A percentile compares a stretch with the other conserved stretches of the same genome.
Conservation (phyloP, 2,888 invertebrate genomes). For the Colletes collaris region DNA sequence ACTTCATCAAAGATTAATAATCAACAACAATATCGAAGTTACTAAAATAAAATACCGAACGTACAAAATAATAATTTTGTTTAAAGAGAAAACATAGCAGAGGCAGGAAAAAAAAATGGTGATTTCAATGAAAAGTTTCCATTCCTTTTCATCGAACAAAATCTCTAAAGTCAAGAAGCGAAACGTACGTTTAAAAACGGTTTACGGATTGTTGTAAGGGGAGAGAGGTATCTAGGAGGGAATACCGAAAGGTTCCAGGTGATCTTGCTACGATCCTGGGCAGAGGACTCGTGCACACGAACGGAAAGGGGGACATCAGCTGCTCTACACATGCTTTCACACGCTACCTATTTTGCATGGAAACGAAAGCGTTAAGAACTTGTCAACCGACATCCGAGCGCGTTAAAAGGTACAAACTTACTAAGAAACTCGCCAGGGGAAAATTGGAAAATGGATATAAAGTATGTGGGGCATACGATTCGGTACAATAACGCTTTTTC, state of each 20-base stretch:
- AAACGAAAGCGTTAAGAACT: slow-evolving; percentile 47
- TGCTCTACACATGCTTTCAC: slow-evolving; percentile 63
- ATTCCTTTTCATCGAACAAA: no score
- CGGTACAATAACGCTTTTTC: background rate
- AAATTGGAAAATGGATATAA: slow-evolving; percentile 1
- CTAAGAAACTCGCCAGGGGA: background rate
- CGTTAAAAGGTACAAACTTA: background rate
- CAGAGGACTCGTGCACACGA: slow-evolving; percentile 29
- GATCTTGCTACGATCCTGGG: slow-evolving; percentile 26
- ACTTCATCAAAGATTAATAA: background rate
- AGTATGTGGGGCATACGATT: background rate
- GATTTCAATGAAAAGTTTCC: no score
- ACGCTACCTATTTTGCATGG: slow-evolving; percentile 55
- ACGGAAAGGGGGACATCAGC: slow-evolving; percentile 57
- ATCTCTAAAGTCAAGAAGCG: no score
- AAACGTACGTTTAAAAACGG: no score
- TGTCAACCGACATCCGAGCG: slow-evolving; percentile 24
- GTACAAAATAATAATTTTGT: background rate
- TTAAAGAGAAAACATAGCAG: background rate
- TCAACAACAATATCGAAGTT: no score
- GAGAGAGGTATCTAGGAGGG: no score
- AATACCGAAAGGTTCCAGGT: background rate
- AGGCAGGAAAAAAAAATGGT: no score
- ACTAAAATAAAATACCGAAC: no score
- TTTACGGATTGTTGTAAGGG: no score